Evolutionary conservation across 1,140 invertebrate genomes (phyloP).

Genomic region (Drosophila mayri): DNA sequence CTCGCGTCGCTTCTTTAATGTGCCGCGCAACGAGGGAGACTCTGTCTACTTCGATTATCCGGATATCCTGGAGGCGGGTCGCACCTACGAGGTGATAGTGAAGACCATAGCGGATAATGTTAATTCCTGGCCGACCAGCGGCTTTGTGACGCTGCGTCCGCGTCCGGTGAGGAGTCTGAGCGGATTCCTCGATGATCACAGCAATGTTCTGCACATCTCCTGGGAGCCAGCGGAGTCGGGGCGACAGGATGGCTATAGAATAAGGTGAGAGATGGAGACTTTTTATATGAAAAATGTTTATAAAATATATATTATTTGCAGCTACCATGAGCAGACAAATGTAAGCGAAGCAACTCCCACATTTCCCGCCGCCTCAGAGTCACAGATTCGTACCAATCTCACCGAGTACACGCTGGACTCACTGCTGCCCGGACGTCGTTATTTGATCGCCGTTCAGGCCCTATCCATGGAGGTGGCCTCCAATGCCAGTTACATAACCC

Average conservation of each 20-base stretch:
- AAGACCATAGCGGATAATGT: constrained; percentile 97
- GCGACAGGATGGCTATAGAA: constrained; percentile 93
- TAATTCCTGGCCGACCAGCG: constrained; percentile 94
- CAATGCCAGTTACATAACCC: constrained; percentile 89
- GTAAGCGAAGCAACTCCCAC: constrained; percentile 85
- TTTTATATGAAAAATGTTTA: not conserved
- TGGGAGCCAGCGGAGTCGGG: constrained; percentile 92
- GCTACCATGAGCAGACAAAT: constrained; percentile 93
- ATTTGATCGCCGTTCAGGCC: constrained; percentile 93
- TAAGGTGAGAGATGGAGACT: constrained; percentile 76
- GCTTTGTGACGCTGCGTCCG: constrained; percentile 93
- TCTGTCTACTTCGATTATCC: constrained; percentile 90
- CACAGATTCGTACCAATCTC: constrained; percentile 87
- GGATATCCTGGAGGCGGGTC: constrained; percentile 93
- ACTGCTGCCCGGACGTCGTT: constrained; percentile 94
- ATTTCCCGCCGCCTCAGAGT: constrained; percentile 87
- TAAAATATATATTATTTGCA: constrained; percentile 38
- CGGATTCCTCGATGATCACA: constrained; percentile 87
- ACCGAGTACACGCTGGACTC: constrained; percentile 89
- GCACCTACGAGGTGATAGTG: constrained; percentile 94
- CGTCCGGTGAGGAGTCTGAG: constrained; percentile 89
- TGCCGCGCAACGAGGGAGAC: constrained; percentile 88
- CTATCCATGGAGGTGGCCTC: constrained; percentile 93
- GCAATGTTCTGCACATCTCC: constrained; percentile 89
- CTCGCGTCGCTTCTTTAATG: constrained; percentile 88